Evolutionary conservation across 2,888 invertebrate genomes (phyloP).

Genomic region (Acholoe squamosa): DNA sequence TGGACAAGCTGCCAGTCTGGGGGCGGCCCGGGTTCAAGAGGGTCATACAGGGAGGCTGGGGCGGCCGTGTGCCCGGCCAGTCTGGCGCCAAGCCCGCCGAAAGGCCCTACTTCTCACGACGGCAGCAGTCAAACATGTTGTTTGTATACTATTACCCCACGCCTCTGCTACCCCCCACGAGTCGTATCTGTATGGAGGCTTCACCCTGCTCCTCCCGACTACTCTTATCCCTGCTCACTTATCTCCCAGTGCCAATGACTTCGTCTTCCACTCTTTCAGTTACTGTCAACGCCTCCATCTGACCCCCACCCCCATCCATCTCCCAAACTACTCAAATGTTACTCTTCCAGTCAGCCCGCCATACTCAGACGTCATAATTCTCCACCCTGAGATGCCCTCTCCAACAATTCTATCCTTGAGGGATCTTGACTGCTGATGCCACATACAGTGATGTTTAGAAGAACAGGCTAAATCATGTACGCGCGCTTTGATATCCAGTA

Average conservation of each 20-base stretch:
- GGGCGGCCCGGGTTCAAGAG: conserved; percentile 38
- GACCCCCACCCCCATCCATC: no score
- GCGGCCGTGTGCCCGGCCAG: not conserved
- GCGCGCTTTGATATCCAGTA: no score
- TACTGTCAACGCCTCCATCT: no score
- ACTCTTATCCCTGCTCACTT: not conserved
- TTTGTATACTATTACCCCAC: conserved; percentile 54
- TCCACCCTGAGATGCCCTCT: no score
- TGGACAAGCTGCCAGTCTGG: conserved; percentile 36
- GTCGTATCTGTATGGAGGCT: conserved; percentile 1
- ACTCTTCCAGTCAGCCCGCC: no score
- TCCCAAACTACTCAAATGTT: no score
- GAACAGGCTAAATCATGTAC: no score
- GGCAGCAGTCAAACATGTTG: conserved; percentile 8
- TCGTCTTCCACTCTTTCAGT: no score
- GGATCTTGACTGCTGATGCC: no score
- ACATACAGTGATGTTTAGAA: no score
- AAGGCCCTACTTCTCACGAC: conserved; percentile 26
- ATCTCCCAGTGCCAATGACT: not conserved
- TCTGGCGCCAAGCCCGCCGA: conserved; percentile 37
- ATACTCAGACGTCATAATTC: no score
- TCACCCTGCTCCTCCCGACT: not conserved
- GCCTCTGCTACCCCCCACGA: conserved; percentile 19
- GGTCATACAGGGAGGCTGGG: conserved; percentile 5
- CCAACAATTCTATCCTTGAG: no score